phyloP scores from a whole-genome alignment of 2,113 vertebrate species.

The Hucho hucho region DNA sequence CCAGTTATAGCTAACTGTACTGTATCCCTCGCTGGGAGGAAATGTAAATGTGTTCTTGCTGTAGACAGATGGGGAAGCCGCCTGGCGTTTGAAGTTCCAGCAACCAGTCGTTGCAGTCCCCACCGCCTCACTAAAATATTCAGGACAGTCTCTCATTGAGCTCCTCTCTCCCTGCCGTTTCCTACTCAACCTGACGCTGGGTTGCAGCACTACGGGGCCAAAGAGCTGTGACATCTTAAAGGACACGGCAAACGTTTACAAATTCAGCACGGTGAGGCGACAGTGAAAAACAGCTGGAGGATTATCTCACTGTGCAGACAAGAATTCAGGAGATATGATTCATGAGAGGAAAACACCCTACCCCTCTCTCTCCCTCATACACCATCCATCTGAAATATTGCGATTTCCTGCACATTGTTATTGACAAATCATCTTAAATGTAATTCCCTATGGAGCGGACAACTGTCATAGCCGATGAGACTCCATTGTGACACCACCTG shows the following conservation, averaged over 20 bases:
- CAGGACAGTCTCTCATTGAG: constrained; percentile 61
- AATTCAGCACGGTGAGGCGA: constrained; percentile 53
- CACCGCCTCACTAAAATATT: constrained; percentile 68
- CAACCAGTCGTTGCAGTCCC: constrained; percentile 56
- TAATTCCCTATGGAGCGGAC: constrained; percentile 55
- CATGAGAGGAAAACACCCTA: constrained; percentile 52
- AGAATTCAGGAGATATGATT: constrained; percentile 67
- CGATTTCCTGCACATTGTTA: constrained; percentile 54
- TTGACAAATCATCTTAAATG: constrained; percentile 67
- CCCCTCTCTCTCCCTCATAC: constrained; percentile 38
- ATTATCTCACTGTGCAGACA: constrained; percentile 72
- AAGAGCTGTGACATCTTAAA: constrained; percentile 45
- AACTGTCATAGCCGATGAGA: constrained; percentile 57
- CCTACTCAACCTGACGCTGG: constrained; percentile 45
- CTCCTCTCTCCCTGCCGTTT: constrained; percentile 49
- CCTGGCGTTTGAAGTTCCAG: constrained; percentile 73
- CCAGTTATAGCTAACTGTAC: constrained; percentile 71
- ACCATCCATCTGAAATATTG: constrained; percentile 49
- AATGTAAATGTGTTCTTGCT: constrained; percentile 76
- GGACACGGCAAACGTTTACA: constrained; percentile 60
- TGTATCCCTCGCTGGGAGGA: constrained; percentile 71
- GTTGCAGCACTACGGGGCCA: constrained; percentile 46
- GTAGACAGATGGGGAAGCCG: constrained; percentile 73
- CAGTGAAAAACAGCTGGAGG: constrained; percentile 64
- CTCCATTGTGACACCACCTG: constrained; percentile 57